Conservation (phyloP, 2,797 vertebrate species). For the Kryptopterus vitreolus region DNA sequence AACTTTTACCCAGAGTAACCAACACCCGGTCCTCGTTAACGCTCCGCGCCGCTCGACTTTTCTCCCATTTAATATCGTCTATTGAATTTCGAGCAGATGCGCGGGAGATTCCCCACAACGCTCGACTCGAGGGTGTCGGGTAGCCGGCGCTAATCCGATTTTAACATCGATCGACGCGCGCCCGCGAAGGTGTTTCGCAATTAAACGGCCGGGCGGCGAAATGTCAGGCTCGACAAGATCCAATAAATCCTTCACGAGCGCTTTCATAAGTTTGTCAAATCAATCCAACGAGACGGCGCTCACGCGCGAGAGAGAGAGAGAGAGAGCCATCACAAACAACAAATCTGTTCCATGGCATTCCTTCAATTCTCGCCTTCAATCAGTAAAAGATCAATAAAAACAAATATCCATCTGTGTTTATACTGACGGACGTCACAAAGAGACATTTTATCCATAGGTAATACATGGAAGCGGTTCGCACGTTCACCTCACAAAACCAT, state of each 20-base stretch:
- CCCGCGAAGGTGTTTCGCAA: constrained; percentile 12
- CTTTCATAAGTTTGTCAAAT: not conserved
- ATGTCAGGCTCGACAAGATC: constrained; percentile 10
- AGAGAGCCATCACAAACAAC: not conserved
- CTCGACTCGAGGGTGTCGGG: not conserved
- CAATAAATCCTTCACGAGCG: constrained; percentile 25
- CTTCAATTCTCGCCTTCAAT: not conserved
- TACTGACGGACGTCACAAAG: not conserved
- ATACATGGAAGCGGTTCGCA: too few species aligned
- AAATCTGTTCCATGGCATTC: not conserved
- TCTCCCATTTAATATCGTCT: constrained; percentile 23
- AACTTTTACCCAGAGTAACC: constrained; percentile 1
- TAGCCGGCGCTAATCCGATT: constrained; percentile 10
- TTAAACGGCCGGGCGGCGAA: constrained; percentile 11
- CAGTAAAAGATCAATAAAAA: not conserved
- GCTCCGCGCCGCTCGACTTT: not conserved
- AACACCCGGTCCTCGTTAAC: not conserved
- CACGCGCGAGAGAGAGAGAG: too few species aligned
- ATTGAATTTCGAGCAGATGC: constrained; percentile 34
- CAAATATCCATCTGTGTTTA: too few species aligned
- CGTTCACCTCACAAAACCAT: too few species aligned
- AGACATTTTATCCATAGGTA: not conserved
- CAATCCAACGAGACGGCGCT: not conserved
- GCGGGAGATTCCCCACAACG: not conserved
- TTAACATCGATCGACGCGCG: constrained; percentile 18